A percentile compares a stretch with the other conserved stretches of the same genome.
Conservation (phyloP, 2,888 invertebrate species). For the Pollenia amentaria region DNA sequence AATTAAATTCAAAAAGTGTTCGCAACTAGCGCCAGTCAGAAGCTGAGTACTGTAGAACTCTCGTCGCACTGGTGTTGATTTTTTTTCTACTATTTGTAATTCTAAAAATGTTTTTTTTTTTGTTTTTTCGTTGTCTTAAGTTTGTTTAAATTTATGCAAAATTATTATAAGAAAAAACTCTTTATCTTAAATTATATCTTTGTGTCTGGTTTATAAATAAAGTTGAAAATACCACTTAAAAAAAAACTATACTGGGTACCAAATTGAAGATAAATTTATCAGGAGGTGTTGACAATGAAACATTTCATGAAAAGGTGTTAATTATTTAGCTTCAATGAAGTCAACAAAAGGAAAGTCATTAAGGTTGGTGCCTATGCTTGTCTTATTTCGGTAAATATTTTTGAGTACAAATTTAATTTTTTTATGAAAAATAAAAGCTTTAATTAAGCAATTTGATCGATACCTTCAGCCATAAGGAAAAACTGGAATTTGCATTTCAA, state of each 20-base stretch:
- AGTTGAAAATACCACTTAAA: background rate
- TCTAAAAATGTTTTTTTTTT: conserved; percentile 43
- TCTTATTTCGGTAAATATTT: background rate
- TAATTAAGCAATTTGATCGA: no score
- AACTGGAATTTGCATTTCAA: no score
- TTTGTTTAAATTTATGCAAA: conserved; percentile 57
- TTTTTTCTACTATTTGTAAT: conserved; percentile 45
- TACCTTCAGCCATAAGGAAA: no score
- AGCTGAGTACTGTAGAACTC: background rate
- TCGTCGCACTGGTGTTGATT: background rate
- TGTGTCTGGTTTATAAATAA: conserved; percentile 40
- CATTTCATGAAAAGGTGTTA: background rate
- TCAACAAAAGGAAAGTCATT: background rate
- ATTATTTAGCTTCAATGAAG: background rate
- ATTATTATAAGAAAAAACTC: conserved; percentile 45
- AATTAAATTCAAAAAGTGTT: conserved; percentile 34
- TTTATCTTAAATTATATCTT: conserved; percentile 11
- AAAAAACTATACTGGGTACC: conserved; percentile 1
- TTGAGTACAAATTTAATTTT: background rate
- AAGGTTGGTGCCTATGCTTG: no score
- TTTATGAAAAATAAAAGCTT: no score
- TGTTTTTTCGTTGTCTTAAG: background rate
- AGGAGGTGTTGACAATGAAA: background rate
- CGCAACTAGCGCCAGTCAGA: background rate
- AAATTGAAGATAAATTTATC: background rate